Conservation (phyloP, 2,888 invertebrate species). For the Melanotus villosus region DNA sequence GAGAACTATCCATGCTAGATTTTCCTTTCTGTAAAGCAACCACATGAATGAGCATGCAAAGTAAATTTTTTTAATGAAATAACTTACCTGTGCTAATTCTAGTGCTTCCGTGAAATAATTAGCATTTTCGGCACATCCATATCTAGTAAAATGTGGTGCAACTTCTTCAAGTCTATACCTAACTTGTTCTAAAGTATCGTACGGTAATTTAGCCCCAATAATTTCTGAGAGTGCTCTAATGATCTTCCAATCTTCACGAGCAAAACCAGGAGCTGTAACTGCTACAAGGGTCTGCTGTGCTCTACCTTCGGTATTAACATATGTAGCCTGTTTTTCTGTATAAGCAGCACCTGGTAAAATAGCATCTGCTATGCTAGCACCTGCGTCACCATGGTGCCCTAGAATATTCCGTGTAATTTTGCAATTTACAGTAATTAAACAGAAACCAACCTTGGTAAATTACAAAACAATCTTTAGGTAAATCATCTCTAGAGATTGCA, state of each 20-base stretch:
- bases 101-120: conserved; percentile 87
- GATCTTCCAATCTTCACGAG: conserved; percentile 98
- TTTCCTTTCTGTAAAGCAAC: neutral
- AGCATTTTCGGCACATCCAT: conserved; percentile 87
- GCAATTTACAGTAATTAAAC: neutral
- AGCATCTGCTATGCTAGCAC: conserved; percentile 93
- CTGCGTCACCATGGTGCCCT: conserved; percentile 97
- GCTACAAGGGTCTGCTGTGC: conserved; percentile 92
- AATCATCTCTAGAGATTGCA: conserved; percentile 80
- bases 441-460: conserved; percentile 84
- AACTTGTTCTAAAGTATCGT: conserved; percentile 89
- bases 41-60: too few species aligned
- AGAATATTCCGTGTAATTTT: conserved; percentile 21
- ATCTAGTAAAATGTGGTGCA: conserved; percentile 90
- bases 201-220: conserved; percentile 76
- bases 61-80: too few species aligned
- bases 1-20: conserved; percentile 62
- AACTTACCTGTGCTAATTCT: conserved; percentile 77
- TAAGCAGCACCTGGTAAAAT: conserved; percentile 97
- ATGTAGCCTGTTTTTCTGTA: conserved; percentile 98
- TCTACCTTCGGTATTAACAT: conserved; percentile 98
- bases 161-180: conserved; percentile 86
- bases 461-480: conserved; percentile 87
- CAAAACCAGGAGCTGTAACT: conserved; percentile 92
- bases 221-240: conserved; percentile 97